Base-by-base conservation (phyloP, 2,113 vertebrate genomes). In the Equus przewalskii region DNA sequence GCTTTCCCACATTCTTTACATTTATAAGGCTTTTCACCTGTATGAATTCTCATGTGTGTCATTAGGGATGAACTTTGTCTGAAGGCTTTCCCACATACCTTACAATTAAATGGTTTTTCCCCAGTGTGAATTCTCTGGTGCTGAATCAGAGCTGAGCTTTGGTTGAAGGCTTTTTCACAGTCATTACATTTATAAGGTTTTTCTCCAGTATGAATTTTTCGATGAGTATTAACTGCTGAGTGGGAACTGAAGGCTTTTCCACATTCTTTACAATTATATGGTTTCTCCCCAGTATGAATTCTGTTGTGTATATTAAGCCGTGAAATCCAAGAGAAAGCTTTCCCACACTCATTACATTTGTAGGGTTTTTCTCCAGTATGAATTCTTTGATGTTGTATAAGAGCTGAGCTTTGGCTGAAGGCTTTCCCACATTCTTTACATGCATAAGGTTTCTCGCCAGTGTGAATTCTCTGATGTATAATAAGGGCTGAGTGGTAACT, bases 281-380 rank as follows among this genome's bases (percentile, higher is more conserved):
- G 98, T 62, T 98, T 98, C 80, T 98, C 98, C 49, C 98, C 98
- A 1, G 97, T 98, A 89, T 98, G 98, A 65, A 96, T 98, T 60
- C 97, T 95, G 80, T 98, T 96, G 7, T 98, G 98, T 73, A 98
- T 97, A 76, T 98, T 98, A 72, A 98, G 98, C 69, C 98, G 94
- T 72, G 98, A 98, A 62, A 98, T 92, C 92, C 97, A 98, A 69
- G 98, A 98, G 91, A 98, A 98, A 65, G 97, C 97, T 76, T 98
- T 98, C 16, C 98, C 98, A 80, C 98, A 98, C 26, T 95, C 80
- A 3, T 79, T 67, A 28, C 98, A 98, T 10, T 89, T 97, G 26
- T 98, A 98, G 6, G 98, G 98, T 22, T 97, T 98, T 83, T 98
- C 98, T 58, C 98, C 98, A 6, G 98, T 98, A 69, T 98, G 98